Conservation (phyloP, 2,113 vertebrate species). For the Trogon melanurus region DNA sequence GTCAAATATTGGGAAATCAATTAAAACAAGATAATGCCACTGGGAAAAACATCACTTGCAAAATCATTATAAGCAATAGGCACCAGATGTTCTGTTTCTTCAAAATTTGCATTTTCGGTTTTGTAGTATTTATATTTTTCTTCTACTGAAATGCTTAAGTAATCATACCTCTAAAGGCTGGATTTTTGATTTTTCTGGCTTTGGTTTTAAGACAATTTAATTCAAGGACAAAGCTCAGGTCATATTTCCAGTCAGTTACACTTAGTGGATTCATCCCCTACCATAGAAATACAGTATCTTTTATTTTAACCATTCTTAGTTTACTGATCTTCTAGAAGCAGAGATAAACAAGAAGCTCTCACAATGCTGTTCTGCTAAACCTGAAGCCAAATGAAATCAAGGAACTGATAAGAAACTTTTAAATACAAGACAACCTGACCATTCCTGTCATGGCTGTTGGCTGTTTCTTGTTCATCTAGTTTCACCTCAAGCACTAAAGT, state of each 20-base stretch:
- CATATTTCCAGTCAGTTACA: background rate
- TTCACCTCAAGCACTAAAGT: background rate
- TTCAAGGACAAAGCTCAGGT: background rate
- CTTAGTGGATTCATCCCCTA: background rate
- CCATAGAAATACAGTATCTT: background rate
- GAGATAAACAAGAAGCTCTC: background rate
- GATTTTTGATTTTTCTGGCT: background rate
- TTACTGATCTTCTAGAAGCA: background rate
- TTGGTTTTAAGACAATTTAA: background rate
- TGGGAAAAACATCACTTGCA: slow-evolving; percentile 27
- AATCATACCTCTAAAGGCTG: background rate
- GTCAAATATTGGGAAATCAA: slow-evolving; percentile 34
- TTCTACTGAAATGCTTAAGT: background rate
- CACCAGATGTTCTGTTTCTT: slow-evolving; percentile 27
- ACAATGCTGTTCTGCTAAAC: background rate
- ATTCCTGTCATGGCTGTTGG: background rate
- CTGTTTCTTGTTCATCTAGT: background rate
- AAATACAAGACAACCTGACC: background rate
- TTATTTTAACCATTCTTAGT: background rate
- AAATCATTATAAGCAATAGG: slow-evolving; percentile 29
- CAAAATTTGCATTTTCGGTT: slow-evolving; percentile 9
- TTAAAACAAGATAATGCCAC: background rate
- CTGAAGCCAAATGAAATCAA: background rate
- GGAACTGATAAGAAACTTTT: background rate
- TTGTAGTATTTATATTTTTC: background rate